Evolutionary conservation across 1,140 invertebrate genomes (phyloP).

Genomic region (Euglossa dilemma): DNA sequence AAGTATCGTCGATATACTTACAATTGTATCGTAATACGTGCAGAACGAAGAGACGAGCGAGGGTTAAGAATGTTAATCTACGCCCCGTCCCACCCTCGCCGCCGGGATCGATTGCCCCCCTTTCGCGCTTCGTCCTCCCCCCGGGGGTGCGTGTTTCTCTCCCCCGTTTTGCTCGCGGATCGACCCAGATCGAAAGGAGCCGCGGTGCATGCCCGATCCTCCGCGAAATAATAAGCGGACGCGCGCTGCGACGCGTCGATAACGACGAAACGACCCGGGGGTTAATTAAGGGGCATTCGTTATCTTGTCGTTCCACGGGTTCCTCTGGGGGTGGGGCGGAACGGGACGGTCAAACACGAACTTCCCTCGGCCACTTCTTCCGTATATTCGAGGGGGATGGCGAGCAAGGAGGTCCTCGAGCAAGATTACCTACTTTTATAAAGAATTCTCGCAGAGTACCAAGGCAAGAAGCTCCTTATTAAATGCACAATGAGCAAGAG

Average conservation of each 20-base stretch:
- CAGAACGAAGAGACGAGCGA: constrained; percentile 59
- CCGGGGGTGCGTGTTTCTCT: background rate
- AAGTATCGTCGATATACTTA: constrained; percentile 65
- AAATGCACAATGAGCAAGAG: constrained; percentile 63
- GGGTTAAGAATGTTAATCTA: constrained; percentile 45
- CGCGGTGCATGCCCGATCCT: too few relatives aligned
- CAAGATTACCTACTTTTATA: constrained; percentile 58
- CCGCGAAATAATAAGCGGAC: background rate
- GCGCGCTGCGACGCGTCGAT: constrained; percentile 12
- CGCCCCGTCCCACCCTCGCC: constrained; percentile 16
- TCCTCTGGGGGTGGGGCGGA: background rate
- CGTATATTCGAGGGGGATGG: constrained; percentile 42
- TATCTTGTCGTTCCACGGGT: constrained; percentile 11
- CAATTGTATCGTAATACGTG: constrained; percentile 51
- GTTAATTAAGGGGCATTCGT: constrained; percentile 35
- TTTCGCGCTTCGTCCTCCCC: background rate
- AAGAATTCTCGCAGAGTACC: constrained; percentile 52
- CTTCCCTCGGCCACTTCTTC: constrained; percentile 56
- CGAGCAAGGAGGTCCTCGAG: constrained; percentile 55
- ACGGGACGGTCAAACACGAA: constrained; percentile 51
- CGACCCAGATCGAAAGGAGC: background rate
- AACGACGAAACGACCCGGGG: background rate
- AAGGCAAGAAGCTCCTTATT: constrained; percentile 59
- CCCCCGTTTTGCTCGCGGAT: background rate
- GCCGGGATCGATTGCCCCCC: constrained; percentile 2